phyloP scores from a whole-genome alignment of 2,113 vertebrate species.

The Helogale parvula region DNA sequence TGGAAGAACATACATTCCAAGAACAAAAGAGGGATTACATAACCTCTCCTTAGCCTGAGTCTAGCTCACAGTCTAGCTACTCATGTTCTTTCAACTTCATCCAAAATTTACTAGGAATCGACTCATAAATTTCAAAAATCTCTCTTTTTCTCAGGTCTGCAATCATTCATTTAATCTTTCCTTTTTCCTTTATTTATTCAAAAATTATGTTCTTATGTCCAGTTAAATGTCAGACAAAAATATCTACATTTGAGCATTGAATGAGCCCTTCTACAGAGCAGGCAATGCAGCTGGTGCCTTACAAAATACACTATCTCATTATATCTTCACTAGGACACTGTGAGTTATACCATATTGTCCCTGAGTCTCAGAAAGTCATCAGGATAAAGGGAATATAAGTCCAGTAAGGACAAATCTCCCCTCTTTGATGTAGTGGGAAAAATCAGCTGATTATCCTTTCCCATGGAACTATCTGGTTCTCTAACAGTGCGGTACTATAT shows the following conservation, averaged over 20 bases:
- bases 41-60: background rate
- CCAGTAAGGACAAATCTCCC: background rate
- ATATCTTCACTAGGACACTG: background rate
- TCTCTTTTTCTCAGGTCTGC: background rate
- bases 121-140: background rate
- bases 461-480: background rate
- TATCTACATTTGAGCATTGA: background rate
- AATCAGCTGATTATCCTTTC: background rate
- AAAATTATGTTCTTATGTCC: background rate
- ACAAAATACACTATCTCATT: background rate
- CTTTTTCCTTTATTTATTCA: background rate
- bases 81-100: background rate
- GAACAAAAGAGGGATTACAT: background rate
- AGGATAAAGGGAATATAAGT: background rate
- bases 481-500: background rate
- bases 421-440: background rate
- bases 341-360: background rate
- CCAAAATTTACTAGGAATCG: background rate
- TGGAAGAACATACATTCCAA: background rate
- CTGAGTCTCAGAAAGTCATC: background rate
- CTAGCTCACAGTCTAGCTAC: background rate
- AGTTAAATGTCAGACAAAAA: background rate
- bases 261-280: background rate
- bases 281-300: background rate
- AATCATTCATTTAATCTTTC: background rate